Evolutionary conservation across 2,888 invertebrate species (phyloP).

Genomic region (Chloroclystis v-ata): DNA sequence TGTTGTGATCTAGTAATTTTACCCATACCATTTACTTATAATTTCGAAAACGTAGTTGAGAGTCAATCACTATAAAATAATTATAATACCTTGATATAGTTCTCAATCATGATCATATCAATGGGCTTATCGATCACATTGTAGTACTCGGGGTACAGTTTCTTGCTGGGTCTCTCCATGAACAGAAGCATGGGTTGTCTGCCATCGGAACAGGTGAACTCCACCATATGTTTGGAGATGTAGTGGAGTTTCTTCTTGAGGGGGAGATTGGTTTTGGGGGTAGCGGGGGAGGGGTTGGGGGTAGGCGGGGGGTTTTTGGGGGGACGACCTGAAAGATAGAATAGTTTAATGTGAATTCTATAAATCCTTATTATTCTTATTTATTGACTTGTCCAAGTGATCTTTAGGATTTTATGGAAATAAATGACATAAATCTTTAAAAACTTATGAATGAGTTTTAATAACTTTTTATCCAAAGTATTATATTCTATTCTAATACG

Average conservation of each 20-base stretch:
- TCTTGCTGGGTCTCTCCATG: slow-evolving; percentile 97
- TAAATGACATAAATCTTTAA: too few species aligned
- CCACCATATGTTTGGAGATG: slow-evolving; percentile 81
- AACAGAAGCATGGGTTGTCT: slow-evolving; percentile 94
- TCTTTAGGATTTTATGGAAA: too few species aligned
- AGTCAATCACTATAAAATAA: too few species aligned
- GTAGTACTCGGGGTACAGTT: slow-evolving; percentile 96
- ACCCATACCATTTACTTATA: too few species aligned
- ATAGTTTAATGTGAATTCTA: too few species aligned
- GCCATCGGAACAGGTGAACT: slow-evolving; percentile 80
- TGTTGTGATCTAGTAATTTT: too few species aligned
- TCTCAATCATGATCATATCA: slow-evolving; percentile 95
- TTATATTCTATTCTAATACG: too few species aligned
- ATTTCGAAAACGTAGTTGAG: too few species aligned
- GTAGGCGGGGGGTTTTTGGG: slow-evolving; percentile 58
- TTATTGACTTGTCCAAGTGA: too few species aligned
- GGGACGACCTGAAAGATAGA: slow-evolving; percentile 55
- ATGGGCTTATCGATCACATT: slow-evolving; percentile 95
- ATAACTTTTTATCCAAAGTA: too few species aligned
- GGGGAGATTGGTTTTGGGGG: slow-evolving; percentile 75
- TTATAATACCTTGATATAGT: slow-evolving; percentile 92
- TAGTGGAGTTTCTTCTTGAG: slow-evolving; percentile 88
- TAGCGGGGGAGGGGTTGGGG: slow-evolving; percentile 22
- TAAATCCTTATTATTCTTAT: too few species aligned
- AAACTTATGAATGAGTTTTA: too few species aligned